A percentile compares a stretch with the other conserved stretches of the same genome.
Evolutionary conservation across 2,113 vertebrate species (phyloP).

Genomic region (Pedionomus torquatus): DNA sequence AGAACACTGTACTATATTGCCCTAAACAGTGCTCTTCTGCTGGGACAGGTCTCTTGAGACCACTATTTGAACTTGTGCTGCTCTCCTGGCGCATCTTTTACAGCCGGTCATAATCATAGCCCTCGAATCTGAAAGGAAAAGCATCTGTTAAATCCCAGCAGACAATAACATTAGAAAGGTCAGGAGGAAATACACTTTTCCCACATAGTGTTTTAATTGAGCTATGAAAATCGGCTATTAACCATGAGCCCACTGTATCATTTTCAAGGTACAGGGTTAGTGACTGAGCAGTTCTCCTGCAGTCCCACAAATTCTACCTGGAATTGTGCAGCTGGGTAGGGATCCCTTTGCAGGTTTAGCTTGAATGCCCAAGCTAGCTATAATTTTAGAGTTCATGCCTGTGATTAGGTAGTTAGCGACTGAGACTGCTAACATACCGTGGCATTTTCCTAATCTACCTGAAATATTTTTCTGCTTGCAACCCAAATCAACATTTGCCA

Average conservation of each 20-base stretch:
- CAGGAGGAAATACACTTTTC: background rate
- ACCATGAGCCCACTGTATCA: background rate
- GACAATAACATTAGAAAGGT: background rate
- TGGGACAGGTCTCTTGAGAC: background rate
- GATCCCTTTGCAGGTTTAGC: background rate
- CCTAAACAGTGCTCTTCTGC: background rate
- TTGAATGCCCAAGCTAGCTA: background rate
- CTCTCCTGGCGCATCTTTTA: conserved; percentile 1
- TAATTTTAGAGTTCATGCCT: background rate
- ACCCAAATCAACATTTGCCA: background rate
- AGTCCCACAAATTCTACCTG: background rate
- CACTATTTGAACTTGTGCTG: background rate
- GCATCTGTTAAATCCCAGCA: conserved; percentile 4
- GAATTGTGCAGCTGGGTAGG: background rate
- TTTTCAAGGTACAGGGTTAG: background rate
- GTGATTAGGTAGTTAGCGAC: background rate
- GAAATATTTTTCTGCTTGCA: background rate
- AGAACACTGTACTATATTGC: background rate
- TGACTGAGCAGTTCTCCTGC: background rate
- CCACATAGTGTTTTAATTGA: background rate
- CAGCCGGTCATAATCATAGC: background rate
- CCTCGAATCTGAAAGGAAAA: background rate
- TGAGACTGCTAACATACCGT: background rate
- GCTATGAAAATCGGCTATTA: background rate
- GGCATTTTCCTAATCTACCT: background rate